phyloP scores from a whole-genome alignment of 1,140 invertebrate species.

The Asobara japonica region DNA sequence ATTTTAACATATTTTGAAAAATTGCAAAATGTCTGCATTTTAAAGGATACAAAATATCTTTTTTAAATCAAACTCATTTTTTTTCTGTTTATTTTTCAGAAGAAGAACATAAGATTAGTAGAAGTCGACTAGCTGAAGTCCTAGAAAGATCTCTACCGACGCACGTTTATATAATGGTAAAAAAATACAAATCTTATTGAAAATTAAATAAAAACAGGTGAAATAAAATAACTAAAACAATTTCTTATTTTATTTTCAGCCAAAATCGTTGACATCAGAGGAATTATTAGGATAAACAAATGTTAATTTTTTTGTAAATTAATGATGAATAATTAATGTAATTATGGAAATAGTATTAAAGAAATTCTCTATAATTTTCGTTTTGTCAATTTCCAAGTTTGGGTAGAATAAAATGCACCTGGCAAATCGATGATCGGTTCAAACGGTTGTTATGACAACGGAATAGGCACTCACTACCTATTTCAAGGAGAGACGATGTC shows the following conservation, averaged over 20 bases:
- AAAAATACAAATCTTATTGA: constrained; percentile 32
- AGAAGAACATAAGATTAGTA: constrained; percentile 60
- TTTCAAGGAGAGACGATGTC: neutral
- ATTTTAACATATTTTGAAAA: no score
- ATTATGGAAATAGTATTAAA: constrained; percentile 27
- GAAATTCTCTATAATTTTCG: constrained; percentile 27
- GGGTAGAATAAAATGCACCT: neutral
- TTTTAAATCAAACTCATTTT: neutral
- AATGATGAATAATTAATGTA: neutral
- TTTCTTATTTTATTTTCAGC: constrained; percentile 47
- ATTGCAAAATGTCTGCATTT: no score
- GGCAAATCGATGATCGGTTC: neutral
- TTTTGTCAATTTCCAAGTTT: neutral
- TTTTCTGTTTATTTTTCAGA: constrained; percentile 47
- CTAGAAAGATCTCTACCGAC: constrained; percentile 71
- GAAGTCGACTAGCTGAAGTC: constrained; percentile 64
- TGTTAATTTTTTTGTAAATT: neutral
- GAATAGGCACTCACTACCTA: neutral
- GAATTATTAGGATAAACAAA: constrained; percentile 42
- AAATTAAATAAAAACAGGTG: constrained; percentile 11
- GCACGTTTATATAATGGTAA: constrained; percentile 72
- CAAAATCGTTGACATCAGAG: constrained; percentile 49
- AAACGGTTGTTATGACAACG: neutral
- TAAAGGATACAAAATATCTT: no score
- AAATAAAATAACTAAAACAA: constrained; percentile 14